Base-by-base conservation (phyloP, 1,140 invertebrate genomes). In the Drosophila novamexicana region DNA sequence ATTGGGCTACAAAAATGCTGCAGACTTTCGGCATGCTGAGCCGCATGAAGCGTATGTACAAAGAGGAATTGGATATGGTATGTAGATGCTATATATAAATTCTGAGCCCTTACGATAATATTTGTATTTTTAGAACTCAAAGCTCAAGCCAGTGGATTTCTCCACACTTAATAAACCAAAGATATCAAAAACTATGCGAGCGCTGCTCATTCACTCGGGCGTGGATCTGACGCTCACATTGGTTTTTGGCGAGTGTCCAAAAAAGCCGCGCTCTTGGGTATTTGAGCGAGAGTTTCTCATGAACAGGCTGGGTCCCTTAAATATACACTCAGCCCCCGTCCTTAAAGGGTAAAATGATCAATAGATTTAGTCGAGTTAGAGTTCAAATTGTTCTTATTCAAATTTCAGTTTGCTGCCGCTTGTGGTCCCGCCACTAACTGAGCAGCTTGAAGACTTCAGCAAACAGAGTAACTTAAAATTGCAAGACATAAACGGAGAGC, bases 1-100 rank as follows among this genome's bases (percentile, higher is more conserved):
- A 91, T 64, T 92, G 91, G 91, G 89, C 80, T 7, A 47, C 44
- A 1, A 79, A 91, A 32, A 81, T 92, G 71, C 12, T 79, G 0
- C 18, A 81, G 7, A 81, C 85, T 4, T 91, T 92, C 47, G 49
- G 49, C 4, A 89, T 84, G 56, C 79, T 92, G 8, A 68, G 57
- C 1, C 75, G 82, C 39, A 91, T 92, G 68, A 92, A 92, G 42
- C 63, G 77, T 14, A 89, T 91, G 85, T 91, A 83, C 22, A 90
- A 84, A 36, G 81, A 70, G 18, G 84, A 91, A 70, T 63, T 88
- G 29, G 88, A 92, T 63, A 50, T 85, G 75, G 91, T 92, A 70
- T 14, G 76, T 34, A 34, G 2, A 8, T 1, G 0, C 6, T 7
- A 9, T 18, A 9, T 18, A 37, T 1, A 7, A 6, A 29, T 0